These are phyloP conservation scores for Alectura lathami DNA, from an alignment of 2,113 vertebrate genomes.

Conservation along the genomic window DNA sequence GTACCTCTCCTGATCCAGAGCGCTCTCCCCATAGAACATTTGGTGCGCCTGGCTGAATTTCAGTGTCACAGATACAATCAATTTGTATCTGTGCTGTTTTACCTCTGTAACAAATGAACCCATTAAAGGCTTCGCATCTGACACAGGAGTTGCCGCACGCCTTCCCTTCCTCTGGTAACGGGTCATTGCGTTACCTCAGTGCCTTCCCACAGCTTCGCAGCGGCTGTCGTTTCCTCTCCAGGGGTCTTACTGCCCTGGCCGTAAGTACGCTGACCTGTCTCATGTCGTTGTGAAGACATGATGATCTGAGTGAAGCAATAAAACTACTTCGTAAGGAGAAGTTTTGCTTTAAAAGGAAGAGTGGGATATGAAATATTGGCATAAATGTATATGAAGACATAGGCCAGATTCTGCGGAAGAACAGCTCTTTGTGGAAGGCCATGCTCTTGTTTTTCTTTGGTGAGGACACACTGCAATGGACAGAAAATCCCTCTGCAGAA, in stretches of 20 bases:
- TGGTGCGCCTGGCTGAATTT: no score
- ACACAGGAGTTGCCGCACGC: not conserved
- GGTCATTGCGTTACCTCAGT: not conserved
- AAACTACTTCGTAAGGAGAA: not conserved
- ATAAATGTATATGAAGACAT: not conserved
- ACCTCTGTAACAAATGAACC: not conserved
- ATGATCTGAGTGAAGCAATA: not conserved
- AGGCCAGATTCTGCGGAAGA: not conserved
- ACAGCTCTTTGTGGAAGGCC: not conserved
- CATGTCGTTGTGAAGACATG: not conserved
- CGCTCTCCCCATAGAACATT: not conserved
- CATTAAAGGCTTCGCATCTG: not conserved
- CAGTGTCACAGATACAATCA: not conserved
- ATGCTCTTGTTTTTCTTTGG: not conserved
- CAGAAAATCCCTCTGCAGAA: not conserved
- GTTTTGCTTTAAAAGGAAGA: not conserved
- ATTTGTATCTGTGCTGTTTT: not conserved
- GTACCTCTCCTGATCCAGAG: not conserved
- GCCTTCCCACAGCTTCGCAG: not conserved
- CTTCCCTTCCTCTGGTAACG: not conserved
- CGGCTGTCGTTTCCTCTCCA: not conserved
- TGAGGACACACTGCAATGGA: not conserved
- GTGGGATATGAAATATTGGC: not conserved
- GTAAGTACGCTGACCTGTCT: not conserved
- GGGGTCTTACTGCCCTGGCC: accelerated